phyloP scores from a whole-genome alignment of 2,888 invertebrate species.

The Drosophila koepferae region DNA sequence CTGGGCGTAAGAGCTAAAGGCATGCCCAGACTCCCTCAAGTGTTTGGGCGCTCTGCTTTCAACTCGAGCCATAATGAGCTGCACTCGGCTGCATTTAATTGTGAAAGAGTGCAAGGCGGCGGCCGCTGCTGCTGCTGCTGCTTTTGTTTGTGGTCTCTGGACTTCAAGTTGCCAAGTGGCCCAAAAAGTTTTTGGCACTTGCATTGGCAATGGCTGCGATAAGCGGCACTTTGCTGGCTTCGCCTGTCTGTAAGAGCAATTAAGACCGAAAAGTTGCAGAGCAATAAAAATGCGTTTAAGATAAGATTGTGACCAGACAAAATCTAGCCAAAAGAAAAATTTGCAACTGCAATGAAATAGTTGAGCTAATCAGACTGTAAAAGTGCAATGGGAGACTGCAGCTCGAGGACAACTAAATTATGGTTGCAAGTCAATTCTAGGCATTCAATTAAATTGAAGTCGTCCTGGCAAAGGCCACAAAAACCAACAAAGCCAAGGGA shows the following conservation, averaged over 20 bases:
- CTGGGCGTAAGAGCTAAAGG: constrained; percentile 9
- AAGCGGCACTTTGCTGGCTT: constrained; percentile 63
- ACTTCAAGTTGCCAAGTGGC: constrained; percentile 56
- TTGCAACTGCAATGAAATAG: background rate
- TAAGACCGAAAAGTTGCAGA: constrained; percentile 58
- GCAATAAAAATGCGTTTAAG: constrained; percentile 23
- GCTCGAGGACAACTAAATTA: background rate
- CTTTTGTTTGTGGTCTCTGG: constrained; percentile 46
- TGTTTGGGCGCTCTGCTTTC: constrained; percentile 19
- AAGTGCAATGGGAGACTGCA: background rate
- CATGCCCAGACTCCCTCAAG: constrained; percentile 25
- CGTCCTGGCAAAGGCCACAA: background rate
- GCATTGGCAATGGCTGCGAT: constrained; percentile 68
- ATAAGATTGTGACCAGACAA: background rate
- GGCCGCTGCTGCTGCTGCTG: background rate
- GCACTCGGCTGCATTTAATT: constrained; percentile 61
- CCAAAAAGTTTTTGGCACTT: constrained; percentile 54
- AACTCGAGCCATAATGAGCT: constrained; percentile 53
- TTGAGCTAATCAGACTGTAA: constrained; percentile 4
- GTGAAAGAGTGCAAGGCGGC: constrained; percentile 6
- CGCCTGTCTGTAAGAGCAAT: constrained; percentile 65
- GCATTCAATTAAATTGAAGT: constrained; percentile 27
- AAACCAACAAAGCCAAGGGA: constrained; percentile 24
- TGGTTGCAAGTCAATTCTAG: background rate
- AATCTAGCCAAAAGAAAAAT: background rate